Evolutionary conservation across 2,113 vertebrate genomes (phyloP), one percentile per base, ranked within the genome.

Genomic region (sheep (Ovis aries)): DNA sequence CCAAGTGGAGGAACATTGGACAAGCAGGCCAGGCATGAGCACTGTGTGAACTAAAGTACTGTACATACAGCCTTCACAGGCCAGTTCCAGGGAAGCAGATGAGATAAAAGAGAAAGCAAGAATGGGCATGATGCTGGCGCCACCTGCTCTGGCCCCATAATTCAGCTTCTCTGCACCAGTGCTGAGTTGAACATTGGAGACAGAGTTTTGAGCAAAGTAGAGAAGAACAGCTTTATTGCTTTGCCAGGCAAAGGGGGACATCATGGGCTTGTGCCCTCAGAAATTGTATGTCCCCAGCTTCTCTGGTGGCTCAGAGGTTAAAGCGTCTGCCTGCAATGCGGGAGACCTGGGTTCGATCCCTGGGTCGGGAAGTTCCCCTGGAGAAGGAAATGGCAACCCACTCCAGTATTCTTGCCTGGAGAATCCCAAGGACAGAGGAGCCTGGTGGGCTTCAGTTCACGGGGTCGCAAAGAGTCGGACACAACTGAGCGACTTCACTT

Each of bases 41-140:
- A 27, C 13, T 74, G 17, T 9, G 3, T 36, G 40, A 84, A 19
- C 45, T 50, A 25, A 83, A 15, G n/a, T 16, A 1, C 23, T 29
- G 16, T 17, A 19, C 71, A 1, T 86, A 31, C 8, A 43, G 43
- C n/a, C 60, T 90, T 43, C 36, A 1, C 29, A 43, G 5, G 3
- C 16, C 33, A 55, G 52, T 7, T 82, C 9, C 29, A 45, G 55
- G 6, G 50, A 52, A 86, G n/a, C 9, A 27, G 67, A 78, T 9
- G 55, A 57, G n/a, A 48, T 15, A 80, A 17, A 31, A 40, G 36
- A n/a, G 23, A 89, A 43, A 33, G 36, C 10, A 33, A 82, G 50
- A 21, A 60, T 43, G 21, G n/a, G 19, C 15, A 0, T 1, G 21
- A 11, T 21, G 1, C 85, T 25, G 6, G 33, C 3, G 0, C 31